A percentile compares a stretch with the other conserved stretches of the same genome.
phyloP scores from a whole-genome alignment of 1,140 invertebrate species.

The Conus ventricosus region DNA sequence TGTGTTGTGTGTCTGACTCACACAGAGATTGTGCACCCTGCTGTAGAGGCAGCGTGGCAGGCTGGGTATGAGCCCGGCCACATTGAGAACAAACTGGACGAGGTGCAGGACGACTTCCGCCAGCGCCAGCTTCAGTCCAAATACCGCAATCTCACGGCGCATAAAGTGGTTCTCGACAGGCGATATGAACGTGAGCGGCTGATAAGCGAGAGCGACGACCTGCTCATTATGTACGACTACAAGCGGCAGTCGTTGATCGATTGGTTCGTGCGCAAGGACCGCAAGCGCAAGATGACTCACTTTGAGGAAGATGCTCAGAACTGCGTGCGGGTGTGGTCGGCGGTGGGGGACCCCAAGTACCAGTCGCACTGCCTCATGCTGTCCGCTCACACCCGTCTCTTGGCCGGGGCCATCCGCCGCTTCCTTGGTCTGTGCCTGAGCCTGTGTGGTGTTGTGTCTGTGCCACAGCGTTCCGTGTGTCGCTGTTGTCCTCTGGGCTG shows the following conservation, averaged over 20 bases:
- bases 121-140: not conserved
- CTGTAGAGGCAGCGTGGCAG: not conserved
- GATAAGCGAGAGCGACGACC: not conserved
- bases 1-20: not conserved
- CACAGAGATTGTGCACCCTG: not conserved
- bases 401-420: not conserved
- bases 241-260: not conserved
- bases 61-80: not conserved
- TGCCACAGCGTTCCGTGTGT: not conserved
- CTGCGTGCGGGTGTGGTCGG: not conserved
- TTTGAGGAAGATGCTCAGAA: conserved; percentile 19
- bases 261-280: conserved; percentile 15
- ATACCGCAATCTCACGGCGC: not conserved
- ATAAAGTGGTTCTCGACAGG: conserved; percentile 1
- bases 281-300: not conserved
- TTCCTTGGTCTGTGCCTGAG: not conserved
- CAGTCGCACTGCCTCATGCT: not conserved
- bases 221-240: conserved; percentile 2
- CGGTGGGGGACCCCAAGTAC: not conserved
- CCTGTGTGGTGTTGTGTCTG: not conserved
- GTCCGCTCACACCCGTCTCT: not conserved
- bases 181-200: conserved; percentile 6
- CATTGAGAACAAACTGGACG: not conserved
- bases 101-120: not conserved
- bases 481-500: not conserved